Percentiles rank a stretch among this genome's conserved stretches.
Evolutionary conservation across 2,113 vertebrate species (phyloP).

Genomic region (Uria lomvia): DNA sequence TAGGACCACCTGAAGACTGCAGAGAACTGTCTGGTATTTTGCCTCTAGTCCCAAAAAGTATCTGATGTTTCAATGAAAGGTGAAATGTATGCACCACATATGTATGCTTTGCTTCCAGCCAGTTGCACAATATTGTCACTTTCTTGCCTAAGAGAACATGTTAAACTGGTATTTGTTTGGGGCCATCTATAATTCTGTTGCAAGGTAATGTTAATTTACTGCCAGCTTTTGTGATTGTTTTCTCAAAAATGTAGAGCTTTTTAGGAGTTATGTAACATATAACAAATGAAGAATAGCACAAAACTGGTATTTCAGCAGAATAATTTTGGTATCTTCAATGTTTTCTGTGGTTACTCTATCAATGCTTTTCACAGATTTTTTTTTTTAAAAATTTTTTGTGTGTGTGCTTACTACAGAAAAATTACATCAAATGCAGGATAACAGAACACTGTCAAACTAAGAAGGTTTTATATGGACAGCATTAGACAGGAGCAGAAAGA

Average conservation of each 20-base stretch:
- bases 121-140: not conserved
- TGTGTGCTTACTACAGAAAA: slow-evolving; percentile 67
- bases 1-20: not conserved
- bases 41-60: not conserved
- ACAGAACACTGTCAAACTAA: slow-evolving; percentile 71
- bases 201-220: not conserved
- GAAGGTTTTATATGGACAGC: slow-evolving; percentile 72
- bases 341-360: slow-evolving; percentile 48
- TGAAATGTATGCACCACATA: fast-evolving
- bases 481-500: slow-evolving; percentile 71
- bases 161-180: not conserved
- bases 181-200: not conserved
- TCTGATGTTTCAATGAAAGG: not conserved
- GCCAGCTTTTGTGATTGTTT: not conserved
- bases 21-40: not conserved
- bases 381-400: not conserved
- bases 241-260: not conserved
- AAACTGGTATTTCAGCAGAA: not conserved
- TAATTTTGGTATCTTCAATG: slow-evolving; percentile 20
- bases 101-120: not conserved
- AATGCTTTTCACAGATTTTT: slow-evolving; percentile 32
- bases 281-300: not conserved
- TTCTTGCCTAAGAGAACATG: not conserved
- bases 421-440: slow-evolving; percentile 77
- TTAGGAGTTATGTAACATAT: not conserved